phyloP scores from a whole-genome alignment of 2,113 vertebrate genomes.

The Mustela lutreola region DNA sequence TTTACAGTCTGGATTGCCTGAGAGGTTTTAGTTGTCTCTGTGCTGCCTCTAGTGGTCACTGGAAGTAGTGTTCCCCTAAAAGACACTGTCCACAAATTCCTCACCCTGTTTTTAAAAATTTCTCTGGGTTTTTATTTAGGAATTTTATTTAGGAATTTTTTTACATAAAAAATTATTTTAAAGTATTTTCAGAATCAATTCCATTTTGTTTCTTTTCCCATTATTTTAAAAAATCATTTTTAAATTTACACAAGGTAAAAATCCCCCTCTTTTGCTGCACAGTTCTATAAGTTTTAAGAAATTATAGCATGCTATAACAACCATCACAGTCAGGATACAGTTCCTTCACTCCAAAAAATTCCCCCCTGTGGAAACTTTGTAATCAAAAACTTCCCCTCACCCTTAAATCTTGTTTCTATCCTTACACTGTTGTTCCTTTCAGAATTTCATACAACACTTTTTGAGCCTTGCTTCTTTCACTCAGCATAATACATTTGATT shows the following conservation, averaged over 20 bases:
- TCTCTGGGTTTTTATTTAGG: not conserved
- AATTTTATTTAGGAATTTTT: constrained; percentile 49
- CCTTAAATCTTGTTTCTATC: not conserved
- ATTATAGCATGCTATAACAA: not conserved
- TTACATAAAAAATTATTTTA: not conserved
- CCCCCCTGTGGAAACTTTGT: not conserved
- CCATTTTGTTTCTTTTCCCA: not conserved
- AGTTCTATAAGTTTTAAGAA: not conserved
- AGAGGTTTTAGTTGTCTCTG: not conserved
- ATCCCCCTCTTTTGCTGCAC: not conserved
- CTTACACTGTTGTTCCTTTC: not conserved
- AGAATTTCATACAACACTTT: not conserved
- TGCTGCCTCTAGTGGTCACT: not conserved
- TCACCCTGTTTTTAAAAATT: not conserved
- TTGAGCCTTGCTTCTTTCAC: not conserved
- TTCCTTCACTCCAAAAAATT: not conserved
- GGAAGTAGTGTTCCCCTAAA: not conserved
- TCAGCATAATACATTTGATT: not conserved
- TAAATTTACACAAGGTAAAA: not conserved
- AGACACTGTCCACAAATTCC: not conserved
- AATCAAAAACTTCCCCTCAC: not conserved
- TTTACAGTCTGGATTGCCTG: not conserved
- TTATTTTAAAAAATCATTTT: not conserved
- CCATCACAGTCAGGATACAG: not conserved
- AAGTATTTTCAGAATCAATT: not conserved